Conservation (phyloP, 2,888 invertebrate species). For the Scaptomyza tumidula region DNA sequence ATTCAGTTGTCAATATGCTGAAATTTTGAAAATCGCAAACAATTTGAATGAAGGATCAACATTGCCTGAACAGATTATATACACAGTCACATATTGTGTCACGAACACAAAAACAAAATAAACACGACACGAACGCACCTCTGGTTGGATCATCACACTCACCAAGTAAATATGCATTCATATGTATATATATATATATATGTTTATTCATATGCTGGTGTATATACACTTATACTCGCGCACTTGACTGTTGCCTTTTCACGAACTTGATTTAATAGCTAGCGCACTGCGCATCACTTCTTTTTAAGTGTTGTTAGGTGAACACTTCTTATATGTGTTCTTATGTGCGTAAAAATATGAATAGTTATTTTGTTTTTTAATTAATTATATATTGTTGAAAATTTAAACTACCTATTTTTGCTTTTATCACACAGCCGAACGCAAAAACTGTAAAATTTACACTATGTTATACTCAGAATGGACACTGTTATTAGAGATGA, state of each 20-base stretch:
- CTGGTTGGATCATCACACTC: constrained; percentile 61
- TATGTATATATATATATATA: constrained; percentile 2
- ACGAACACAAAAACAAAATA: constrained; percentile 42
- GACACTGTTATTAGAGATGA: constrained; percentile 24
- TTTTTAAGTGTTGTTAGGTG: constrained; percentile 13
- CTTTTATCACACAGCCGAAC: constrained; percentile 45
- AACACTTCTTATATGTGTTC: constrained; percentile 1
- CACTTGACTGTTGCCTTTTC: constrained; percentile 51
- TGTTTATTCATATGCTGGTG: constrained; percentile 44
- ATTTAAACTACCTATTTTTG: constrained; percentile 17
- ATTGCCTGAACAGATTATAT: constrained; percentile 1
- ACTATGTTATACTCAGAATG: constrained; percentile 44
- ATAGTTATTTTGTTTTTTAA: constrained; percentile 12
- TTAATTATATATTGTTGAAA: constrained; percentile 17
- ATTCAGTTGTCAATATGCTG: not conserved
- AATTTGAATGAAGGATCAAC: constrained; percentile 1
- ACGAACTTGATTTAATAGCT: constrained; percentile 41
- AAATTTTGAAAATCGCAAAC: not conserved
- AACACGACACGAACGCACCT: constrained; percentile 59
- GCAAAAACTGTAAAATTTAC: constrained; percentile 41
- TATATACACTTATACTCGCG: constrained; percentile 54
- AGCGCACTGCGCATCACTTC: constrained; percentile 54
- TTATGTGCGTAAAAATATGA: constrained; percentile 2
- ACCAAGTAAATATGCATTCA: constrained; percentile 52
- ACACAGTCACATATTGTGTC: constrained; percentile 39